phyloP scores from a whole-genome alignment of 2,797 vertebrate genomes.

The Sebastes melanostomus region DNA sequence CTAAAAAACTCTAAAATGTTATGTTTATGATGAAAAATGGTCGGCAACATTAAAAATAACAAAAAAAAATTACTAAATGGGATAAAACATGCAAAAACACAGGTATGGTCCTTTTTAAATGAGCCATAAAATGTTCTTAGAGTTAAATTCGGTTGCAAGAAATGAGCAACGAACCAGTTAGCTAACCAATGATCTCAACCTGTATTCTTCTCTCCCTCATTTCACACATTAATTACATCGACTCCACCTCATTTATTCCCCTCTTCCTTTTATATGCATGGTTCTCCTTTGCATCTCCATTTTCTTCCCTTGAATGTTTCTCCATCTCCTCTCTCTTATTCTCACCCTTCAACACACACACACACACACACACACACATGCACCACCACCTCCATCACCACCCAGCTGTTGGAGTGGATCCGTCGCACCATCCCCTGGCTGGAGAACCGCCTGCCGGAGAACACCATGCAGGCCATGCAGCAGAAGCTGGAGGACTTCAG shows the following conservation, averaged over 20 bases:
- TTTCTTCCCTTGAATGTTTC: slow-evolving; percentile 26
- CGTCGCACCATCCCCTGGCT: slow-evolving; percentile 97
- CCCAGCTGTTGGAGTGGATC: slow-evolving; percentile 97
- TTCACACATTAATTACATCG: slow-evolving; percentile 32
- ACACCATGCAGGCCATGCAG: slow-evolving; percentile 99
- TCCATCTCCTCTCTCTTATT: neutral
- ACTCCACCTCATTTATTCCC: neutral
- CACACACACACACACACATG: neutral
- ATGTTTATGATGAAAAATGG: neutral
- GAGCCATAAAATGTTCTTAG: neutral
- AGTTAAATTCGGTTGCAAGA: neutral
- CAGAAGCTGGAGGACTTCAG: slow-evolving; percentile 98
- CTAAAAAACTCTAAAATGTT: neutral
- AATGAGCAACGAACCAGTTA: neutral
- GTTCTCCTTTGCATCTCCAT: slow-evolving; percentile 12
- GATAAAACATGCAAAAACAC: slow-evolving; percentile 23
- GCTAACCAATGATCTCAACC: slow-evolving; percentile 29
- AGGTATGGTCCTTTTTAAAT: neutral
- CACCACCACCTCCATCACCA: neutral
- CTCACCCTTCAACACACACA: slow-evolving; percentile 5
- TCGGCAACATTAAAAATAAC: neutral
- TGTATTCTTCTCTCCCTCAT: slow-evolving; percentile 24
- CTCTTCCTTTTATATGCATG: slow-evolving; percentile 14
- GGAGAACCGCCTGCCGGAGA: slow-evolving; percentile 94
- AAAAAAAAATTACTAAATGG: neutral